These are phyloP conservation scores for Manacus vitellinus DNA, from an alignment of 2,113 vertebrate species.

Conservation along the genomic window DNA sequence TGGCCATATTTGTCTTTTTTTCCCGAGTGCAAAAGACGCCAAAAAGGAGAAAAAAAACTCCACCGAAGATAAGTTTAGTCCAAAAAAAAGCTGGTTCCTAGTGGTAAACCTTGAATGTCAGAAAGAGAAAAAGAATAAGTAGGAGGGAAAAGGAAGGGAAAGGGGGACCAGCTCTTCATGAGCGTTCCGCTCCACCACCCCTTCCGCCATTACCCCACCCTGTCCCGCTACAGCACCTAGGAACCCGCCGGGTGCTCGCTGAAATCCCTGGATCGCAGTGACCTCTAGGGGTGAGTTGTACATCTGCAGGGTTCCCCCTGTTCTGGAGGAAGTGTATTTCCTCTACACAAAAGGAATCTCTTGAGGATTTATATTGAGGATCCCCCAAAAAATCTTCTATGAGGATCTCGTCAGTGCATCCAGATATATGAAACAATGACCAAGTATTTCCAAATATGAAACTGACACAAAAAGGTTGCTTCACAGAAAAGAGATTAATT, in stretches of 20 bases:
- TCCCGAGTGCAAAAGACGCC: rapidly evolving
- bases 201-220: background rate
- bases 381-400: background rate
- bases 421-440: background rate
- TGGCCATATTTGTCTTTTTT: background rate
- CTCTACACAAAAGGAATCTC: background rate
- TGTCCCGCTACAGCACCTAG: background rate
- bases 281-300: constrained; percentile 70
- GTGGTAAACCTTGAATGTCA: background rate
- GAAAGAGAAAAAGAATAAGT: background rate
- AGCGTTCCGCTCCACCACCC: background rate
- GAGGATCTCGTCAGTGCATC: background rate
- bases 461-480: background rate
- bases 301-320: background rate
- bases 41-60: rapidly evolving
- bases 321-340: too few relatives aligned
- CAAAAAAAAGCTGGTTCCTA: background rate
- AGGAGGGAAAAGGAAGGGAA: background rate
- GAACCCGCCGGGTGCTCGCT: rapidly evolving
- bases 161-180: background rate
- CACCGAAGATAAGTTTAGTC: rapidly evolving
- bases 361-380: background rate
- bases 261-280: constrained; percentile 68
- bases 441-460: background rate
- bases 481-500: background rate